phyloP scores from a whole-genome alignment of 2,888 invertebrate genomes.

The Oxyteleia sp. region DNA sequence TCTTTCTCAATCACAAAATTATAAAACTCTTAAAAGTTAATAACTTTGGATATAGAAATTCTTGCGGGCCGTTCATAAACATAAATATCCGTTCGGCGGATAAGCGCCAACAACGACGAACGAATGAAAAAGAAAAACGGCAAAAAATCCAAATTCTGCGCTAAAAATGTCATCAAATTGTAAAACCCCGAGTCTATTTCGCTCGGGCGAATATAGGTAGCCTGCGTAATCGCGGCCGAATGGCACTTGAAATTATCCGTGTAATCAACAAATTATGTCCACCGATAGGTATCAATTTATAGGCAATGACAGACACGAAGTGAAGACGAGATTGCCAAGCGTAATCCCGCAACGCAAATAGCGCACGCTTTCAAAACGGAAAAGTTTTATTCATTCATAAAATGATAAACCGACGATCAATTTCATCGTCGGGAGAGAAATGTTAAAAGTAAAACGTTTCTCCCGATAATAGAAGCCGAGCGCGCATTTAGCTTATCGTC shows the following conservation, averaged over 20 bases:
- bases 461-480: neutral
- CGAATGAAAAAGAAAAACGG: too few species aligned
- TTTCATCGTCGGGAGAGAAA: neutral
- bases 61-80: too few species aligned
- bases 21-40: too few species aligned
- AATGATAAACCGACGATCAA: neutral
- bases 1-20: too few species aligned
- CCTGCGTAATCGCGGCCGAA: neutral
- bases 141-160: too few species aligned
- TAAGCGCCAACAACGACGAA: too few species aligned
- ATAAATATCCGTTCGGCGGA: too few species aligned
- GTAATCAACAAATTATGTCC: conserved; percentile 24
- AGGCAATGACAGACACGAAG: conserved; percentile 14
- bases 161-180: conserved; percentile 8
- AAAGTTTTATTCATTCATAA: neutral
- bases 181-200: neutral
- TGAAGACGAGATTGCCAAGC: conserved; percentile 8
- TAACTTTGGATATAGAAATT: too few species aligned
- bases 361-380: neutral
- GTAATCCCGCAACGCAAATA: neutral
- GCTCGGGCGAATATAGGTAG: conserved; percentile 3
- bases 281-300: conserved; percentile 33
- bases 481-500: neutral
- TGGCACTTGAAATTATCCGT: neutral
- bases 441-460: neutral